Evolutionary conservation across 2,797 vertebrate species (phyloP).

Genomic region (Vespertilio murinus): DNA sequence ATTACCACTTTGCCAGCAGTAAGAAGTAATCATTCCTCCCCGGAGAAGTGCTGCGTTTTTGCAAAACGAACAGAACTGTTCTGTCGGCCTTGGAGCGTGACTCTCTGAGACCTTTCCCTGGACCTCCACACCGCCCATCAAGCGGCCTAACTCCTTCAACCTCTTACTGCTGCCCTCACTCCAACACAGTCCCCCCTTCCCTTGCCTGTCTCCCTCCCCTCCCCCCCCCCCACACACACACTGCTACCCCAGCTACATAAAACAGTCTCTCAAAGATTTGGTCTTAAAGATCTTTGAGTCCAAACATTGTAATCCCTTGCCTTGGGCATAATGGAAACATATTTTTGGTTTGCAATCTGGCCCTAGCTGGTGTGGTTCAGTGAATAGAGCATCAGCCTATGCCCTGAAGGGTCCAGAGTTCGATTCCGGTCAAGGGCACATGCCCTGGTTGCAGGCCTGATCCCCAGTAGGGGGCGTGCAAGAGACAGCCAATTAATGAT

Average conservation of each 20-base stretch:
- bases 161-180: neutral
- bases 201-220: no score
- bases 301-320: neutral
- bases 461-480: no score
- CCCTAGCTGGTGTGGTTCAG: no score
- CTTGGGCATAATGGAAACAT: neutral
- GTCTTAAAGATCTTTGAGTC: neutral
- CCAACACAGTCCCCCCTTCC: neutral
- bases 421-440: no score
- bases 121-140: fast-evolving
- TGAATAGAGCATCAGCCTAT: no score
- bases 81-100: neutral
- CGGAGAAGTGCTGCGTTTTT: neutral
- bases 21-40: conserved; percentile 19
- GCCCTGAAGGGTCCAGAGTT: no score
- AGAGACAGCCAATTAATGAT: no score
- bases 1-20: conserved; percentile 51
- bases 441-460: no score
- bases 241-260: neutral
- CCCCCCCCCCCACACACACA: no score
- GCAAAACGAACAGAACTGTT: neutral
- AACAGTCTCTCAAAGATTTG: neutral
- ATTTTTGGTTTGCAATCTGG: neutral
- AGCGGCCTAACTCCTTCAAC: neutral
- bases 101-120: neutral